phyloP scores from a whole-genome alignment of 2,113 vertebrate species.

The Gadus macrocephalus region DNA sequence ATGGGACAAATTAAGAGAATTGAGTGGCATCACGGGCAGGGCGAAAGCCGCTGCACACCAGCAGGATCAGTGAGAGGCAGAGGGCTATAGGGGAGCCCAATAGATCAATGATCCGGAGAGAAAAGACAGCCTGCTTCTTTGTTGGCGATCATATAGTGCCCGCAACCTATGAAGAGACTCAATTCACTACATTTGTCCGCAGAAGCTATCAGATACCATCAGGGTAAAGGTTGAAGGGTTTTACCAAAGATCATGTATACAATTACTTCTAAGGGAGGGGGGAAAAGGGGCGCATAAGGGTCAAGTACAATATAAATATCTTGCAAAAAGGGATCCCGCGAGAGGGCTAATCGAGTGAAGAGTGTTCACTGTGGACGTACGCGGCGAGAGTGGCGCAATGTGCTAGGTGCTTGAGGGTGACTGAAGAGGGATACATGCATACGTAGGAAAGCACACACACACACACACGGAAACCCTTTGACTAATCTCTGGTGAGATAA shows the following conservation, averaged over 20 bases:
- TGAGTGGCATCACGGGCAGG: not conserved
- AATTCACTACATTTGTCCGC: too few relatives aligned
- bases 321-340: too few relatives aligned
- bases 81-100: slow-evolving; percentile 1
- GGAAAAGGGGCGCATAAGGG: too few relatives aligned
- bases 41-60: not conserved
- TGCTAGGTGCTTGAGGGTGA: slow-evolving; percentile 48
- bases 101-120: slow-evolving; percentile 17
- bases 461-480: slow-evolving; percentile 38
- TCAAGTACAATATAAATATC: too few relatives aligned
- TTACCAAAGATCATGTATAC: too few relatives aligned
- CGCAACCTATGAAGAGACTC: too few relatives aligned
- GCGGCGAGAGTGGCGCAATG: slow-evolving; percentile 45
- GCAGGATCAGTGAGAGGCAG: slow-evolving; percentile 24
- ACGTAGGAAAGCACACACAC: not conserved
- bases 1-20: slow-evolving; percentile 28
- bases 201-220: too few relatives aligned
- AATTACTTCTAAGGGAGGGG: too few relatives aligned
- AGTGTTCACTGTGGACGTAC: slow-evolving; percentile 40
- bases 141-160: slow-evolving; percentile 4
- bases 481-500: slow-evolving; percentile 55
- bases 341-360: not conserved
- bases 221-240: too few relatives aligned
- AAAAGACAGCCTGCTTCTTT: slow-evolving; percentile 1
- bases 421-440: slow-evolving; percentile 32